These are phyloP conservation scores for Cisticola juncidis DNA, from an alignment of 2,113 vertebrate species.

Conservation along the genomic window DNA sequence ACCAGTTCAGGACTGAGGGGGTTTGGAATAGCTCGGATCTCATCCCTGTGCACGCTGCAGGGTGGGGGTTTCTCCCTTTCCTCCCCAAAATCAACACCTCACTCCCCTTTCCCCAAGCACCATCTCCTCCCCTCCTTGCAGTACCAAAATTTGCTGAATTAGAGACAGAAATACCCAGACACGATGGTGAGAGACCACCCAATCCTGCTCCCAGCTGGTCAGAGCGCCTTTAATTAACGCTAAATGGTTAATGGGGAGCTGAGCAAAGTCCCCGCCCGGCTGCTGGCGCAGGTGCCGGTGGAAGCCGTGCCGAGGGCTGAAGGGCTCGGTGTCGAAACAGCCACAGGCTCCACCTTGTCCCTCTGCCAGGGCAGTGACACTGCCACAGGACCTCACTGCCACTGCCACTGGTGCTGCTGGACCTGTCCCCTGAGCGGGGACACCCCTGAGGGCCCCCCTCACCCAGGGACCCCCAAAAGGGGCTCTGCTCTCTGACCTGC, in stretches of 20 bases:
- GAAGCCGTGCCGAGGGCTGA: slow-evolving; percentile 21
- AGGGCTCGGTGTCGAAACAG: neutral
- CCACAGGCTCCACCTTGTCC: neutral
- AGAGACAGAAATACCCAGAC: neutral
- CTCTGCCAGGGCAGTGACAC: slow-evolving; percentile 23
- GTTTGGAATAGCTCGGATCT: rapidly evolving
- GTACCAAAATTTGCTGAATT: rapidly evolving
- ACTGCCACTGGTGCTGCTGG: neutral
- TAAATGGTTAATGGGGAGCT: slow-evolving; percentile 40
- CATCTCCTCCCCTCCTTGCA: neutral
- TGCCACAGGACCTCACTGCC: slow-evolving; percentile 17
- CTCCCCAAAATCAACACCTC: neutral
- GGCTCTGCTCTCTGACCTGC: neutral
- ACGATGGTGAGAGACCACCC: neutral
- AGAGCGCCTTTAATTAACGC: neutral
- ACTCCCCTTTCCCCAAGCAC: neutral
- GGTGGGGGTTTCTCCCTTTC: neutral
- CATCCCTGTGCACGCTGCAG: rapidly evolving
- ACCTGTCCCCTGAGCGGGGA: neutral
- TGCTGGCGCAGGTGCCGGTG: neutral
- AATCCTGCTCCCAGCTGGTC: neutral
- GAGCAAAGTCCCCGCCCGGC: neutral
- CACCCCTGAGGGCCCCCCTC: neutral
- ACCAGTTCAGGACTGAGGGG: neutral
- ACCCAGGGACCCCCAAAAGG: rapidly evolving